phyloP scores from a whole-genome alignment of 1,140 invertebrate species.

The Charaxes varanes region DNA sequence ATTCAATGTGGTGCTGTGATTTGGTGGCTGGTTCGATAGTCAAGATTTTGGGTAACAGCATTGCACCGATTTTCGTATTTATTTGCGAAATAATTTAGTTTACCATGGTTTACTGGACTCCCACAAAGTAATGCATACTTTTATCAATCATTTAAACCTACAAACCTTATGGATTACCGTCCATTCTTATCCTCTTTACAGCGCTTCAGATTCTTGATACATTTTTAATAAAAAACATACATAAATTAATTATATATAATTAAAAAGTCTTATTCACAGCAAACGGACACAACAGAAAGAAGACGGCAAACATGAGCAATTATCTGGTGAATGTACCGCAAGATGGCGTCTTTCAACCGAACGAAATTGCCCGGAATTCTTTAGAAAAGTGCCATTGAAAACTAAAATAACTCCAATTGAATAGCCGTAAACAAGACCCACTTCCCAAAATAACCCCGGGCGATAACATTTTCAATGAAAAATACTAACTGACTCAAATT shows the following conservation, averaged over 20 bases:
- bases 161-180: too few species aligned
- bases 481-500: constrained; percentile 16
- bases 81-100: too few species aligned
- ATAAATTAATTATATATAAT: not conserved
- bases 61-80: too few species aligned
- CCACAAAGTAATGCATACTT: too few species aligned
- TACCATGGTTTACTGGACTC: too few species aligned
- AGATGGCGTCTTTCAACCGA: constrained; percentile 33
- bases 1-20: too few species aligned
- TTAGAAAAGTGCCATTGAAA: constrained; percentile 30
- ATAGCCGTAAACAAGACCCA: constrained; percentile 21
- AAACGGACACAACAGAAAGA: constrained; percentile 19
- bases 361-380: constrained; percentile 29
- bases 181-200: too few species aligned
- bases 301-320: constrained; percentile 19
- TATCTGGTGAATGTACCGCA: constrained; percentile 26
- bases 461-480: constrained; percentile 9
- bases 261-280: constrained; percentile 7
- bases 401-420: constrained; percentile 25
- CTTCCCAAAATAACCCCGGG: constrained; percentile 22
- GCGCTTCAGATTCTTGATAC: too few species aligned
- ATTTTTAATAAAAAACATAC: constrained; percentile 1
- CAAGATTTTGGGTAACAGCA: too few species aligned
- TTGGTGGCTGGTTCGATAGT: too few species aligned
- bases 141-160: too few species aligned